Percentiles rank a stretch among this genome's conserved stretches.
These are phyloP conservation scores for Drosophila pachea DNA, from an alignment of 1,140 invertebrate genomes.

Conservation along the genomic window DNA sequence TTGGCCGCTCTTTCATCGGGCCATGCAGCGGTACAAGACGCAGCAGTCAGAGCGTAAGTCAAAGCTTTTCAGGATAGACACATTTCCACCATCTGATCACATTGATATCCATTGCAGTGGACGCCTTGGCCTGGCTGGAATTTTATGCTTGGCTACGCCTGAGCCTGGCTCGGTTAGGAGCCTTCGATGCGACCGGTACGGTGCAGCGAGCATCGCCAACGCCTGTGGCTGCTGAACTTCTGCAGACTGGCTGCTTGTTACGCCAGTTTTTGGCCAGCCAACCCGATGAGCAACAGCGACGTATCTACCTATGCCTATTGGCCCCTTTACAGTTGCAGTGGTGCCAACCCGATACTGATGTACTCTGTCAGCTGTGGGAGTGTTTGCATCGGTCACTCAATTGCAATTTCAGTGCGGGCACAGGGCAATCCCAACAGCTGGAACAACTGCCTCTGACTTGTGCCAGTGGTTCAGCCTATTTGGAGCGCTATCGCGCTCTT, in stretches of 20 bases:
- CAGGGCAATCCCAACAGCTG: conserved; percentile 40
- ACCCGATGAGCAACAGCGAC: conserved; percentile 69
- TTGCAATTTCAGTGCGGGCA: conserved; percentile 48
- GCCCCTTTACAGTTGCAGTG: conserved; percentile 61
- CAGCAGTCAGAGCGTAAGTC: conserved; percentile 17
- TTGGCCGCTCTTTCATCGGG: conserved; percentile 62
- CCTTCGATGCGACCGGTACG: conserved; percentile 6
- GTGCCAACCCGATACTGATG: conserved; percentile 52
- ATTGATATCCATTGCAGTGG: conserved; percentile 11
- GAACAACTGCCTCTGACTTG: conserved; percentile 57
- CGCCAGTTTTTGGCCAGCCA: conserved; percentile 60
- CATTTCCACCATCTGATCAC: background rate
- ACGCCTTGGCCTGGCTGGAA: conserved; percentile 39
- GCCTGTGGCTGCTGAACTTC: background rate
- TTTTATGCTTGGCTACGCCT: conserved; percentile 62
- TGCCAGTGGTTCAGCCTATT: conserved; percentile 58
- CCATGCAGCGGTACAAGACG: conserved; percentile 52
- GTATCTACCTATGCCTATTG: conserved; percentile 59
- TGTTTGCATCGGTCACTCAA: conserved; percentile 72
- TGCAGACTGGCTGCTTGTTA: conserved; percentile 36
- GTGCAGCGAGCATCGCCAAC: background rate
- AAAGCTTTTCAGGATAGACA: no score
- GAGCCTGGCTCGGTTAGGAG: conserved; percentile 36
- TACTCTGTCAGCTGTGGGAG: conserved; percentile 73
- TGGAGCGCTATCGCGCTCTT: conserved; percentile 62